phyloP scores from a whole-genome alignment of 2,113 vertebrate species.

The Platysternon megacephalum region DNA sequence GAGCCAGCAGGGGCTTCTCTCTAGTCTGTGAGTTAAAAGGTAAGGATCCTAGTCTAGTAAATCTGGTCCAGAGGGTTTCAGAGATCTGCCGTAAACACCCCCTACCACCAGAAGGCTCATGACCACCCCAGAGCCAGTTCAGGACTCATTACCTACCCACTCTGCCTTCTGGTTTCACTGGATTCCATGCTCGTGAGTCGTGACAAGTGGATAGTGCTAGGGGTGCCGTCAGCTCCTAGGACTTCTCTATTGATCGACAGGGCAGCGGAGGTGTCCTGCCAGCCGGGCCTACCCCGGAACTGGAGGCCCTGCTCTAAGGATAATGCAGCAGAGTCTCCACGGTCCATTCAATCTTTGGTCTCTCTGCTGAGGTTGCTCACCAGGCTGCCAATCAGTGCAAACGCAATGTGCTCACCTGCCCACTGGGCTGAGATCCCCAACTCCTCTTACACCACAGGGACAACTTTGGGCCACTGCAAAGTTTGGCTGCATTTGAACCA shows the following conservation, averaged over 20 bases:
- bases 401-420: too few species aligned
- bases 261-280: too few species aligned
- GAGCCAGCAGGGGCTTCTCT: neutral
- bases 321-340: neutral
- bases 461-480: too few species aligned
- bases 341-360: neutral
- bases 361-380: too few species aligned
- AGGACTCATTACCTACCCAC: neutral
- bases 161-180: neutral
- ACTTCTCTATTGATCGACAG: too few species aligned
- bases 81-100: neutral
- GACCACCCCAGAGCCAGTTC: neutral
- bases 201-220: neutral
- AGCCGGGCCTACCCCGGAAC: neutral
- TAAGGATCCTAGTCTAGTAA: neutral
- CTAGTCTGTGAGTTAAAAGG: neutral
- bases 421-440: too few species aligned
- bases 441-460: too few species aligned
- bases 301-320: neutral
- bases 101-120: neutral
- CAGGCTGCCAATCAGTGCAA: too few species aligned
- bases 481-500: too few species aligned
- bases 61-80: neutral
- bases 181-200: too few species aligned
- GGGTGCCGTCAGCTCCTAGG: neutral